These are phyloP conservation scores for Gouania willdenowi DNA, from an alignment of 2,797 vertebrate genomes.

Conservation along the genomic window DNA sequence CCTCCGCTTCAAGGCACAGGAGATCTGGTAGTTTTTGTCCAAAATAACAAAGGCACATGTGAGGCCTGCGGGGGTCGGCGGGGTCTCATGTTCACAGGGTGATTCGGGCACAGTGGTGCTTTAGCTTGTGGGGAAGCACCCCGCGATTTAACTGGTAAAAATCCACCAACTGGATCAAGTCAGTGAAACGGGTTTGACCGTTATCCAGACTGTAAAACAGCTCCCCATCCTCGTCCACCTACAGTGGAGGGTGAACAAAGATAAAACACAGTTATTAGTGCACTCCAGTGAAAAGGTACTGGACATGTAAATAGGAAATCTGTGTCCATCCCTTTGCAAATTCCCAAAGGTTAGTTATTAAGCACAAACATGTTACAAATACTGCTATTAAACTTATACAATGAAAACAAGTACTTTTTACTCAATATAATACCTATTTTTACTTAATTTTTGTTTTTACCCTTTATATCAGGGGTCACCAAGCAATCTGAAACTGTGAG, in stretches of 20 bases:
- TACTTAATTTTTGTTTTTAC: no score
- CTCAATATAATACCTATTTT: no score
- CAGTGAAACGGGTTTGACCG: conserved; percentile 90
- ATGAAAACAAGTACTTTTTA: no score
- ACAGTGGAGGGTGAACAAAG: conserved; percentile 12
- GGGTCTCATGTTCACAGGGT: conserved; percentile 77
- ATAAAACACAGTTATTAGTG: no score
- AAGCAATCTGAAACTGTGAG: no score
- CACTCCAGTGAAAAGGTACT: no score
- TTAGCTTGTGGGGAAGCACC: conserved; percentile 91
- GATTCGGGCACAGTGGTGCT: conserved; percentile 89
- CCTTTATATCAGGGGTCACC: no score
- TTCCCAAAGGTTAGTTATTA: no score
- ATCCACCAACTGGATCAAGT: conserved; percentile 96
- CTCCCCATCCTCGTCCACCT: conserved; percentile 90
- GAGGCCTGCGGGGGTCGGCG: conserved; percentile 20
- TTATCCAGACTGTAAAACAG: conserved; percentile 92
- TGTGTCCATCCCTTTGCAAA: no score
- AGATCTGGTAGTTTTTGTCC: conserved; percentile 52
- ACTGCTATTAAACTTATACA: no score
- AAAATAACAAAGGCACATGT: conserved; percentile 36
- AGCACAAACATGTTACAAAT: no score
- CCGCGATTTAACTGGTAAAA: conserved; percentile 97
- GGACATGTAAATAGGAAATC: no score
- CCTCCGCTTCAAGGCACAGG: conserved; percentile 67